These are phyloP conservation scores for Gadus chalcogrammus DNA, from an alignment of 2,113 vertebrate species.

Conservation along the genomic window DNA sequence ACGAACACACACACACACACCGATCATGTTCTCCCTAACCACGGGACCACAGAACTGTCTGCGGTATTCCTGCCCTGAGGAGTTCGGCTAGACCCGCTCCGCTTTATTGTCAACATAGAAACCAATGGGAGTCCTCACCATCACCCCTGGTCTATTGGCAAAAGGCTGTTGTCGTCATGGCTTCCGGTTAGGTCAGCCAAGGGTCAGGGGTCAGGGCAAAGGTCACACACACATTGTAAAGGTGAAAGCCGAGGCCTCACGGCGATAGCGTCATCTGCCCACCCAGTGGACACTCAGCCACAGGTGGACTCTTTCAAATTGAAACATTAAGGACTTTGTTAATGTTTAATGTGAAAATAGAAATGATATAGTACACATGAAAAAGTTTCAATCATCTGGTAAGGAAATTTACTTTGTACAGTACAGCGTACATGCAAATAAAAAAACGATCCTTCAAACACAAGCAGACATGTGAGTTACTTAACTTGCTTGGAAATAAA, in stretches of 20 bases:
- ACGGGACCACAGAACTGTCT: constrained; percentile 23
- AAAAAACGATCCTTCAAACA: not conserved
- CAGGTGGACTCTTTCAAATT: constrained; percentile 99
- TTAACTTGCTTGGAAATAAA: too few relatives aligned
- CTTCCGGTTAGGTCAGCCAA: constrained; percentile 99
- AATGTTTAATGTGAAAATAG: constrained; percentile 93
- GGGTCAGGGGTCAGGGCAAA: constrained; percentile 99
- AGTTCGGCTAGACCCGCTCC: constrained; percentile 77
- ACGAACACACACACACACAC: constrained; percentile 27
- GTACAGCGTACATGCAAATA: constrained; percentile 12
- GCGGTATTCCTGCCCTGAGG: constrained; percentile 27
- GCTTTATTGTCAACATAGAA: constrained; percentile 90
- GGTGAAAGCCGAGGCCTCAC: constrained; percentile 99
- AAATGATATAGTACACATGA: constrained; percentile 77
- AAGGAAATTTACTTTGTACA: constrained; percentile 7
- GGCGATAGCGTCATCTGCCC: constrained; percentile 99
- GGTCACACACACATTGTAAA: constrained; percentile 99
- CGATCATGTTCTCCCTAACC: constrained; percentile 24
- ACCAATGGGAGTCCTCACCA: constrained; percentile 99
- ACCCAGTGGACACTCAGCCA: constrained; percentile 96
- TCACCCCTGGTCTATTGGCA: constrained; percentile 99
- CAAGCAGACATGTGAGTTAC: too few relatives aligned
- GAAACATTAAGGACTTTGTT: constrained; percentile 99
- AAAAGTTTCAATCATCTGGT: constrained; percentile 50
- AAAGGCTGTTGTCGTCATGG: constrained; percentile 99